Evolutionary conservation across 2,888 invertebrate species (phyloP), one percentile per base, ranked within the genome.

Genomic region (Limnephilus rhombicus): DNA sequence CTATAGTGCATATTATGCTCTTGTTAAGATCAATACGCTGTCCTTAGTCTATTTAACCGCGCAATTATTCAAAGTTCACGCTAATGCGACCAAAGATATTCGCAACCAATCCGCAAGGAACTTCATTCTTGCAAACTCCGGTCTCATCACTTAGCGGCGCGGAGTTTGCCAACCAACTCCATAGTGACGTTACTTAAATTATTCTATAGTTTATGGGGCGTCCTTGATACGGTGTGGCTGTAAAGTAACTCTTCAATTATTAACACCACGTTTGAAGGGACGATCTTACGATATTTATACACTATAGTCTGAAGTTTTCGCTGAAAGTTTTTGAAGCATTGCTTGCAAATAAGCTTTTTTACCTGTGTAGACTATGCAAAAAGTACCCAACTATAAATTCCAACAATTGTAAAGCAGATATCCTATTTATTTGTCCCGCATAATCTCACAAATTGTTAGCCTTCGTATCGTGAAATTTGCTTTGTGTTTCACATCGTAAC

Each of bases 141-240:
- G 88, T 80, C 88, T 89, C 88, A 80, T 89, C 88, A 89, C 80
- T 89, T 80, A 80, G 88, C 80, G 80, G 34, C 49, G 41, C 37
- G 80, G 80, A 80, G 80, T 89, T 80, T 37, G 80, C 68, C 34
- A 68, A 80, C 34, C 11, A 37, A 80, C 68, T 68, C 68, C 68
- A 68, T 68, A 24, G 68, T 24, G 31, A 45, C 86, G 18, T 45
- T n/a, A 24, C 86, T 45, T 7, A 45, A 45, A 45, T 45, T 12
- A 45, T 37, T 24, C 86, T n/a, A 29, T 29, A 86, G 24, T 29
- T 37, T 45, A 29, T 37, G 12, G 29, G 86, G 29, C 13, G 34
- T 82, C 82, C 82, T 82, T 34, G 31, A 31, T 34, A 82, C 13
- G 31, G 31, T 82, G 82, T 15, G 82, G 82, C 34, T 4, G 34